Percentiles rank a stretch among this genome's conserved stretches.
Conservation (phyloP, 2,888 invertebrate species). For the Pandemis corylana region DNA sequence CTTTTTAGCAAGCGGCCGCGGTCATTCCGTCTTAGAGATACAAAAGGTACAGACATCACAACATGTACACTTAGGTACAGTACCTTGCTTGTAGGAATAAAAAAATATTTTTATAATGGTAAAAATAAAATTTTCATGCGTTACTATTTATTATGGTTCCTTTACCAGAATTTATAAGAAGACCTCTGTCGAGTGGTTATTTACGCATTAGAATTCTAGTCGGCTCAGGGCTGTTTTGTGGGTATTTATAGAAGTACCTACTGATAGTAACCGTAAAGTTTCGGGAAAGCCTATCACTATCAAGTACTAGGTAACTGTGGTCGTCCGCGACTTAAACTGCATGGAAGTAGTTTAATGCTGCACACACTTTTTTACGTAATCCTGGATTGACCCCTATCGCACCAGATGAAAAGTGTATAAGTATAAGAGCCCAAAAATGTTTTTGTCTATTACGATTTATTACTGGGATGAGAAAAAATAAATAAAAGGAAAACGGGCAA, state of each 20-base stretch:
- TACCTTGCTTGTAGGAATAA: too few species aligned
- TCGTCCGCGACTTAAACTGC: background rate
- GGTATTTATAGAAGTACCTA: background rate
- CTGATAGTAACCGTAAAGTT: background rate
- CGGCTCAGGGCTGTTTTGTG: background rate
- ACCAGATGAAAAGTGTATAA: too few species aligned
- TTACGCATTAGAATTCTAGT: background rate
- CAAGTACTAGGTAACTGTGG: background rate
- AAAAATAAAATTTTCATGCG: too few species aligned
- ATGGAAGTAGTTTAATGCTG: too few species aligned
- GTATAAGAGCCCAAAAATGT: too few species aligned
- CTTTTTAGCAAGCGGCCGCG: background rate
- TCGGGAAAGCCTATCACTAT: background rate
- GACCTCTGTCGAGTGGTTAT: background rate
- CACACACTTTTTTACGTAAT: too few species aligned
- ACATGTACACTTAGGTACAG: background rate
- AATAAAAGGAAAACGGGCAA: too few species aligned
- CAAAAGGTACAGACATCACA: background rate
- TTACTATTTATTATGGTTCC: background rate
- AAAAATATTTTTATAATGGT: too few species aligned
- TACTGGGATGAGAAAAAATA: too few species aligned
- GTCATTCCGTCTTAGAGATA: background rate
- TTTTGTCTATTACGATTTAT: too few species aligned
- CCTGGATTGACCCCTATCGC: too few species aligned
- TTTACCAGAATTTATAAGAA: background rate